phyloP scores from a whole-genome alignment of 2,888 invertebrate genomes.

The Pyrochroa serraticornis region DNA sequence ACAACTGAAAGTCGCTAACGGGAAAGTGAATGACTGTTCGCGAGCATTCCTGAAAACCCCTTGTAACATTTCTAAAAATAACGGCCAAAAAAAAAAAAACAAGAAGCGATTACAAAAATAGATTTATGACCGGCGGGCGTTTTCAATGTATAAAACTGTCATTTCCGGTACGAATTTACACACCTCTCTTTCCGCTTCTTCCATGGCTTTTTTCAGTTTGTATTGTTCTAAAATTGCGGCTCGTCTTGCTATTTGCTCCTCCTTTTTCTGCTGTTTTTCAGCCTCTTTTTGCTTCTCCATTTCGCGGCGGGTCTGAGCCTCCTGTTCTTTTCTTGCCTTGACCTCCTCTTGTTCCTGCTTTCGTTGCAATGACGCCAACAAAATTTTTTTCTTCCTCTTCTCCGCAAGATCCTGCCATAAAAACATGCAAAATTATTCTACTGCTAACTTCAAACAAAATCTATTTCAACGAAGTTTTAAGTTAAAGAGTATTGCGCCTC shows the following conservation, averaged over 20 bases:
- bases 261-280: conserved; percentile 72
- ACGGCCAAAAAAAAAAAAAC: not conserved
- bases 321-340: conserved; percentile 82
- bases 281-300: conserved; percentile 78
- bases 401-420: conserved; percentile 75
- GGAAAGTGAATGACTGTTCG: not conserved
- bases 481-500: too few relatives aligned
- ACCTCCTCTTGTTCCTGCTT: conserved; percentile 90
- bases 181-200: conserved; percentile 88
- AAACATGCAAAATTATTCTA: not conserved
- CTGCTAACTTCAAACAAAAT: too few relatives aligned
- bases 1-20: conserved; percentile 1
- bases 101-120: not conserved
- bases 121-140: not conserved
- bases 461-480: too few relatives aligned
- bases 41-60: not conserved
- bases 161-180: conserved; percentile 27
- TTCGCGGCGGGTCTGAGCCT: conserved; percentile 76
- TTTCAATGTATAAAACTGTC: conserved; percentile 5
- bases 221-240: conserved; percentile 91
- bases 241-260: conserved; percentile 86
- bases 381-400: conserved; percentile 88
- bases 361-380: conserved; percentile 86
- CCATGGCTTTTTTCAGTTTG: conserved; percentile 90
- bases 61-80: conserved; percentile 7